A percentile compares a stretch with the other conserved stretches of the same genome.
phyloP scores from a whole-genome alignment of 2,888 invertebrate genomes.

The Cheilosia pagana region DNA sequence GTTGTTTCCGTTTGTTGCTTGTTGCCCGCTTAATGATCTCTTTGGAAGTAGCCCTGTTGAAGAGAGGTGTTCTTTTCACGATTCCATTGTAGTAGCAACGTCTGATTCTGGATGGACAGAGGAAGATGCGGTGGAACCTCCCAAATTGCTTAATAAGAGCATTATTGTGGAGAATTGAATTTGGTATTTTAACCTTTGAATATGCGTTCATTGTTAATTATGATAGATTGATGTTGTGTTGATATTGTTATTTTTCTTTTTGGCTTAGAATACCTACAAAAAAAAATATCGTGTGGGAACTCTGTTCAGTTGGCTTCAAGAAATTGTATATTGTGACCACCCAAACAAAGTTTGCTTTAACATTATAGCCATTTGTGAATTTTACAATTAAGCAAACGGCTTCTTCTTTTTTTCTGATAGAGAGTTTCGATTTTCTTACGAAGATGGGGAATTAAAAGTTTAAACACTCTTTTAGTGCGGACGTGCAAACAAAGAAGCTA shows the following conservation, averaged over 20 bases:
- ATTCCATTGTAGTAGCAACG: slow-evolving; percentile 56
- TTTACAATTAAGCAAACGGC: too few relatives aligned
- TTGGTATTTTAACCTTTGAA: slow-evolving; percentile 65
- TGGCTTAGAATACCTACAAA: not conserved
- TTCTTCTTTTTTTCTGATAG: not conserved
- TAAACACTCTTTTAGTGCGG: too few relatives aligned
- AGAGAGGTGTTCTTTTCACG: slow-evolving; percentile 68
- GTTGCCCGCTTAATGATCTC: slow-evolving; percentile 69
- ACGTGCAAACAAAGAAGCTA: too few relatives aligned
- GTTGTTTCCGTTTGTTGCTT: slow-evolving; percentile 44
- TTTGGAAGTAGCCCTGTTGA: slow-evolving; percentile 57
- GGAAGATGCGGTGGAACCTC: slow-evolving; percentile 60
- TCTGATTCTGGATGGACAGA: slow-evolving; percentile 17
- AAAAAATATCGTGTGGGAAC: slow-evolving; percentile 5
- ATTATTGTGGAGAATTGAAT: slow-evolving; percentile 61
- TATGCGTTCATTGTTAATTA: slow-evolving; percentile 69
- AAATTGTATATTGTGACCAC: slow-evolving; percentile 21
- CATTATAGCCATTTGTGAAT: not conserved
- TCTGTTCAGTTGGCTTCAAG: slow-evolving; percentile 11
- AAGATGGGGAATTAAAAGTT: too few relatives aligned
- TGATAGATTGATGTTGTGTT: slow-evolving; percentile 66
- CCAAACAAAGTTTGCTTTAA: slow-evolving; percentile 3
- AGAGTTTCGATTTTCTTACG: too few relatives aligned
- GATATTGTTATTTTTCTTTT: slow-evolving; percentile 31
- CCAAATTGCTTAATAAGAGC: slow-evolving; percentile 71